Base-by-base conservation (phyloP, 2,797 vertebrate genomes). In the Pyrocephalus nanus region DNA sequence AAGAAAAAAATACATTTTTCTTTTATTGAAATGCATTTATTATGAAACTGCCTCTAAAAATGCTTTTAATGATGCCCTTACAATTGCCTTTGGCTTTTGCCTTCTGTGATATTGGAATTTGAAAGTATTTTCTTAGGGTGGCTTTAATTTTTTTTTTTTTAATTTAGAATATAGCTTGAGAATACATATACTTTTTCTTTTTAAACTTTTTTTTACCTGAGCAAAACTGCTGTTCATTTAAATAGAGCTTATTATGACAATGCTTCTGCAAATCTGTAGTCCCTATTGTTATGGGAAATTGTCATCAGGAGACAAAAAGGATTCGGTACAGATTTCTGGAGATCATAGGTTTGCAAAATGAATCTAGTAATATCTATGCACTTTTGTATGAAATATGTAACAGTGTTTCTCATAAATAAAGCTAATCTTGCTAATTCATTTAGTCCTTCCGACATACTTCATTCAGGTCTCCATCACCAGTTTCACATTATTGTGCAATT, bases 181-280 rank as follows among this genome's bases (percentile, higher is more conserved):
- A 58, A 53, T 65, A 38, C 29, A 15, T 18, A 30, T 34, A 25
- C 6, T 38, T 13, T 51, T 13, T 79, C 65, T 67, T 78, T 54
- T 26, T 43, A 18, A 43, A 43, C 42, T 16, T 19, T 90, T 78
- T 90, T 78, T 88, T 7, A 70, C 18, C 57, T 60, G 29, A 54
- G n/a, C 21, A 73, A 69, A 64, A 30, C 29, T 23, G 3, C 80
- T 70, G 10, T 66, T 94, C 64, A 50, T 70, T 88, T 88, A 86
- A 95, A 91, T 60, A 85, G 71, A 91, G 19, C 25, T 89, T 79
- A 72, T 91, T 80, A 88, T 85, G 60, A 79, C 53, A 85, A 43
- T 61, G 50, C 15, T 93, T 82, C 47, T 89, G 51, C 15, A 61
- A 65, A 50, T 48, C 83, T 76, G 8, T 82, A 71, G 50, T 90